Evolutionary conservation across 2,797 vertebrate genomes (phyloP).

Genomic region (Pipistrellus pipistrellus): DNA sequence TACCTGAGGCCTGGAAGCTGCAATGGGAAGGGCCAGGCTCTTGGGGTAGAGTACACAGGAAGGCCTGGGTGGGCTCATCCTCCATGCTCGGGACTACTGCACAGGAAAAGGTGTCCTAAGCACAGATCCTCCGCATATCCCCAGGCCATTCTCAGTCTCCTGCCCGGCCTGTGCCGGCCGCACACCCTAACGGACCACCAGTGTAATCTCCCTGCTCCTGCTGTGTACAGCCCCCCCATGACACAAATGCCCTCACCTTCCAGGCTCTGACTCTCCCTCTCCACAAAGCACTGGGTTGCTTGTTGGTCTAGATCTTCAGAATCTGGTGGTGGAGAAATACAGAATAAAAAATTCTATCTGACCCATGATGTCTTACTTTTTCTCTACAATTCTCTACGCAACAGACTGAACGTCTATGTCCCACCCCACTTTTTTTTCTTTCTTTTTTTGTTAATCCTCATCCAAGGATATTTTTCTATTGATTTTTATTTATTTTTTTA

Average conservation of each 20-base stretch:
- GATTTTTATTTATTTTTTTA: too few species aligned
- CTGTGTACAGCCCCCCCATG: background rate
- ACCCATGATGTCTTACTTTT: background rate
- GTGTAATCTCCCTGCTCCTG: background rate
- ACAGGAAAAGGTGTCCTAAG: background rate
- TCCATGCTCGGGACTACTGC: constrained; percentile 68
- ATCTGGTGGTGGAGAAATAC: constrained; percentile 59
- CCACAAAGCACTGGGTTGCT: constrained; percentile 84
- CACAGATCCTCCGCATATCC: background rate
- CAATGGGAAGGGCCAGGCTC: background rate
- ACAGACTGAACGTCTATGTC: background rate
- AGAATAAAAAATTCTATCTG: background rate
- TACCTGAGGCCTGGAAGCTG: constrained; percentile 56
- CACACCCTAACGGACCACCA: background rate
- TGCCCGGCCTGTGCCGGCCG: background rate
- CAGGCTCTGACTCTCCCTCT: constrained; percentile 39
- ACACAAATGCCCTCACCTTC: constrained; percentile 59
- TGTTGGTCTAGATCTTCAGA: constrained; percentile 78
- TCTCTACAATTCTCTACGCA: background rate
- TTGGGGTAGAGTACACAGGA: constrained; percentile 67
- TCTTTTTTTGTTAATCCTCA: too few species aligned
- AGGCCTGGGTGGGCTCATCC: constrained; percentile 89
- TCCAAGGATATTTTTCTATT: too few species aligned
- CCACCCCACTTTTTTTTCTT: background rate
- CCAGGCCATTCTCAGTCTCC: background rate